Evolutionary conservation across 1,140 invertebrate genomes (phyloP).

Genomic region (Habropoda laboriosa): DNA sequence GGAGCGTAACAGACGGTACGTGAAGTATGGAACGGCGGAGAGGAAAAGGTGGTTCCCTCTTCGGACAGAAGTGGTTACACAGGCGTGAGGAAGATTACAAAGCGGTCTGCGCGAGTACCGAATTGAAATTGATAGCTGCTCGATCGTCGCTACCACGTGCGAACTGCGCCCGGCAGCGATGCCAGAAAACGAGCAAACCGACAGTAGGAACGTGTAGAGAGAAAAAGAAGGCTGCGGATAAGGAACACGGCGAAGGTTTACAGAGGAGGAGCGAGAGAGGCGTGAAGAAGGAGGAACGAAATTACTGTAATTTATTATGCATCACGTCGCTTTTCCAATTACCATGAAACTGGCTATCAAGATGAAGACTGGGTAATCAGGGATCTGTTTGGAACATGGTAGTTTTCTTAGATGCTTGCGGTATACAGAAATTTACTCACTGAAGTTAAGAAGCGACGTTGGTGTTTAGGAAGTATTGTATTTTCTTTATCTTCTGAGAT

Average conservation of each 20-base stretch:
- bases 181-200: neutral
- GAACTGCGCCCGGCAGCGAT: slow-evolving; percentile 22
- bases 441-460: too few species aligned
- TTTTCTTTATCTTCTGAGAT: too few species aligned
- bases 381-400: too few species aligned
- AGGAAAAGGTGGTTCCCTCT: slow-evolving; percentile 16
- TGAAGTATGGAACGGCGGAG: neutral
- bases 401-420: too few species aligned
- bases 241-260: neutral
- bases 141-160: slow-evolving; percentile 52
- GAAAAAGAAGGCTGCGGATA: slow-evolving; percentile 17
- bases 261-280: neutral
- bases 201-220: neutral
- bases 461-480: too few species aligned
- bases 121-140: slow-evolving; percentile 62
- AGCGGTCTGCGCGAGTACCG: slow-evolving; percentile 43
- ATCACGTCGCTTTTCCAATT: neutral
- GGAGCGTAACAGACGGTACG: neutral
- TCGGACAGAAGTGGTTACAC: slow-evolving; percentile 41
- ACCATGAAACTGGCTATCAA: neutral
- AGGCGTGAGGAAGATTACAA: slow-evolving; percentile 57
- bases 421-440: too few species aligned
- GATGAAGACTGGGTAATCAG: neutral
- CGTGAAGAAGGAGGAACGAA: neutral
- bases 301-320: neutral